phyloP scores from a whole-genome alignment of 2,888 invertebrate genomes.

The Hemithea aestivaria region DNA sequence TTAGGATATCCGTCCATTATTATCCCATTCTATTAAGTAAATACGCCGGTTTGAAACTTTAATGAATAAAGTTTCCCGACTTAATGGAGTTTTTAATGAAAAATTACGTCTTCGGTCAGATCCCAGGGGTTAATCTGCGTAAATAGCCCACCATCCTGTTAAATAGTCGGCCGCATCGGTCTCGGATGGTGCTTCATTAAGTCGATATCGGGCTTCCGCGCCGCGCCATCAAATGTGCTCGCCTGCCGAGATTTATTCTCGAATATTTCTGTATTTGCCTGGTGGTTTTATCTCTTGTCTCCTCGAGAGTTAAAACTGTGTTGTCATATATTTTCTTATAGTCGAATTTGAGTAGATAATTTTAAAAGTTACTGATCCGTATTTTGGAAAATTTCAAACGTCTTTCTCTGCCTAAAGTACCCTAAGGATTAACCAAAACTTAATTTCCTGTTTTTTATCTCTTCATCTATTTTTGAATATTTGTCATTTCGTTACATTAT shows the following conservation, averaged over 20 bases:
- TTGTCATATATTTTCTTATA: too few relatives aligned
- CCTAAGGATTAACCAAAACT: too few relatives aligned
- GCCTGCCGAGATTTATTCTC: conserved; percentile 38
- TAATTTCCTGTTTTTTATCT: too few relatives aligned
- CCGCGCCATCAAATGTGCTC: conserved; percentile 32
- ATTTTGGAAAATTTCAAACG: too few relatives aligned
- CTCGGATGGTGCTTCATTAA: conserved; percentile 54
- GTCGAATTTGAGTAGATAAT: too few relatives aligned
- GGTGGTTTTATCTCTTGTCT: too few relatives aligned
- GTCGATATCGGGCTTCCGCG: conserved; percentile 41
- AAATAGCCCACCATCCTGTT: conserved; percentile 49
- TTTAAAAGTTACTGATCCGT: too few relatives aligned
- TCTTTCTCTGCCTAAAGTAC: too few relatives aligned
- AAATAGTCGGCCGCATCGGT: conserved; percentile 47
- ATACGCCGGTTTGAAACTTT: conserved; percentile 26
- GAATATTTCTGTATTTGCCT: conserved; percentile 16
- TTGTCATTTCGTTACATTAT: too few relatives aligned
- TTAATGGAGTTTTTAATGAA: conserved; percentile 46
- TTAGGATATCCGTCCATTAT: conserved; percentile 23
- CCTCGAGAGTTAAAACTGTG: too few relatives aligned
- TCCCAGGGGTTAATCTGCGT: conserved; percentile 47
- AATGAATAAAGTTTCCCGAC: conserved; percentile 33
- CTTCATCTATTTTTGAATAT: too few relatives aligned
- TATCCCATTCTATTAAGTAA: conserved; percentile 23
- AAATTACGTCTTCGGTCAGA: conserved; percentile 42